Evolutionary conservation across 92 coral and sea anemone species (phyloP).

Genomic region (Anthopleura xanthogrammica): DNA sequence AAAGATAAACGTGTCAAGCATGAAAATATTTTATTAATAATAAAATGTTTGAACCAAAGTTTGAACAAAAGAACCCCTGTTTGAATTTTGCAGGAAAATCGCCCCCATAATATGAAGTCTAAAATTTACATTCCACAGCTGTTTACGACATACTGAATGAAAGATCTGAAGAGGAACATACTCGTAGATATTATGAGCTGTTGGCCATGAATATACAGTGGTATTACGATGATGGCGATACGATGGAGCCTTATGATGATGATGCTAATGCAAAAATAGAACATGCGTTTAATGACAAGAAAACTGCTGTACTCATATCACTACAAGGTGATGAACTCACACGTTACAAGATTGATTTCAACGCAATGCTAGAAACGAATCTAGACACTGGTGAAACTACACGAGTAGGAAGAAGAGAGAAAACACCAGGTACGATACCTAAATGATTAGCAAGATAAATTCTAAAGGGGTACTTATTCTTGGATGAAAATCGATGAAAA

Average conservation of each 20-base stretch:
- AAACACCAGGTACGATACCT: slow-evolving; percentile 47
- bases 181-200: not conserved
- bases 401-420: slow-evolving; percentile 54
- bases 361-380: slow-evolving; percentile 50
- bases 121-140: not conserved
- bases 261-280: slow-evolving; percentile 58
- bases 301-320: slow-evolving; percentile 23
- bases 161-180: not conserved
- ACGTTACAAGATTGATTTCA: slow-evolving; percentile 58
- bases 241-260: slow-evolving; percentile 37
- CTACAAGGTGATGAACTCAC: not conserved
- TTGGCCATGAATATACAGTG: slow-evolving; percentile 54
- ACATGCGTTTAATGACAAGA: slow-evolving; percentile 46
- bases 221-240: slow-evolving; percentile 35
- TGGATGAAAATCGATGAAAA: too few relatives aligned
- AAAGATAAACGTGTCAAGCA: too few relatives aligned
- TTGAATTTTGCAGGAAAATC: too few relatives aligned
- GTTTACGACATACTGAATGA: not conserved
- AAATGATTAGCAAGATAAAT: too few relatives aligned
- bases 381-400: slow-evolving; percentile 24
- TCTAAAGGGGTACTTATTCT: too few relatives aligned
- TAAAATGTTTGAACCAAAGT: too few relatives aligned
- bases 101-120: too few relatives aligned
- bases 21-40: too few relatives aligned
- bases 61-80: too few relatives aligned